A percentile compares a stretch with the other conserved stretches of the same genome.
phyloP scores from a whole-genome alignment of 2,888 invertebrate genomes.

The Lasioglossum marginatum region DNA sequence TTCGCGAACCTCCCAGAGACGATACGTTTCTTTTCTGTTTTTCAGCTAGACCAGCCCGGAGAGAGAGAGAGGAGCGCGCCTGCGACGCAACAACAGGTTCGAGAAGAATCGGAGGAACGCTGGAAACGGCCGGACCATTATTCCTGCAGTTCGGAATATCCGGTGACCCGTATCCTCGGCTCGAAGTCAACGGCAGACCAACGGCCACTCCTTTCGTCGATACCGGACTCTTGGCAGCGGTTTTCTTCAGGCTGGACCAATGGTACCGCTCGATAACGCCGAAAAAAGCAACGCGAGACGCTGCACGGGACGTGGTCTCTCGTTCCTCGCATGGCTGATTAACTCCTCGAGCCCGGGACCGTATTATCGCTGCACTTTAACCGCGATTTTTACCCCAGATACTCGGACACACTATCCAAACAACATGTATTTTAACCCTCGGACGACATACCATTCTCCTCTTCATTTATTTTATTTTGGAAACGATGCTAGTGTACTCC shows the following conservation, averaged over 20 bases:
- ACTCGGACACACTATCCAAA: neutral
- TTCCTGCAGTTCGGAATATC: constrained; percentile 61
- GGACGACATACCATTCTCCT: neutral
- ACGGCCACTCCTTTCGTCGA: constrained; percentile 52
- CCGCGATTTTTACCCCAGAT: neutral
- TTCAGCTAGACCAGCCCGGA: neutral
- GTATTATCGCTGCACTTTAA: neutral
- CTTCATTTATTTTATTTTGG: no score
- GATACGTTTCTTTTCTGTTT: constrained; percentile 11
- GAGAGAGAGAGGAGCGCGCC: neutral
- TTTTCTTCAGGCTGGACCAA: constrained; percentile 48
- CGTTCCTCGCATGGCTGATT: constrained; percentile 64
- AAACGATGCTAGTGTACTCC: neutral
- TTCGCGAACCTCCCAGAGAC: neutral
- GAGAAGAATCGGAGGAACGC: neutral
- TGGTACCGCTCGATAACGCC: constrained; percentile 40
- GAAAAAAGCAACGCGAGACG: constrained; percentile 27
- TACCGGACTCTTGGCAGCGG: constrained; percentile 56
- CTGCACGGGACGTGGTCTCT: constrained; percentile 58
- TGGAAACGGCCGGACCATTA: constrained; percentile 52
- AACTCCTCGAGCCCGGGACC: constrained; percentile 6
- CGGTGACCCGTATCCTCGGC: constrained; percentile 66
- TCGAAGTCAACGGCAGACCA: constrained; percentile 64
- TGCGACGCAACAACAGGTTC: neutral
- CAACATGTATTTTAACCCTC: no score